Conservation (phyloP, 2,888 invertebrate genomes). For the Mayetiola destructor region DNA sequence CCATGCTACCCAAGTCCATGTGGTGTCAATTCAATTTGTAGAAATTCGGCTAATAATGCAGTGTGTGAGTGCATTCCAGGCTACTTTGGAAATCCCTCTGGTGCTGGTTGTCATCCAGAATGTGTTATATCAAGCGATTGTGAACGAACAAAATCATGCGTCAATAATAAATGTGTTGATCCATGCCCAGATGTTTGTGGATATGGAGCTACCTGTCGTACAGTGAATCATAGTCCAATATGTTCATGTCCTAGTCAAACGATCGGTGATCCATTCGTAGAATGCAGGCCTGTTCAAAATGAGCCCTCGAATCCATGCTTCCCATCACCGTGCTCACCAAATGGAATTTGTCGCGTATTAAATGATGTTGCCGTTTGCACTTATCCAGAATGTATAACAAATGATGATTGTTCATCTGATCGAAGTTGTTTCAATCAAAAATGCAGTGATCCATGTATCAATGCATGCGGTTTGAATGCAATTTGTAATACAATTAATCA, state of each 20-base stretch:
- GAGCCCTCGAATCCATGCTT: constrained; percentile 54
- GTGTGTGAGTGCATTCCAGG: constrained; percentile 63
- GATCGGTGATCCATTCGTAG: constrained; percentile 68
- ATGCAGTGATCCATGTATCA: constrained; percentile 70
- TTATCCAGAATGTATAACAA: constrained; percentile 77
- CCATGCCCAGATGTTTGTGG: constrained; percentile 73
- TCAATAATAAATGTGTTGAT: constrained; percentile 62
- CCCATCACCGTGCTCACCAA: constrained; percentile 69
- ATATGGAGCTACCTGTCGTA: constrained; percentile 57
- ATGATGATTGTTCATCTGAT: constrained; percentile 73
- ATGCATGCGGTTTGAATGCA: constrained; percentile 71
- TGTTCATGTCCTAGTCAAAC: constrained; percentile 60
- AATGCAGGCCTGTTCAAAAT: constrained; percentile 39
- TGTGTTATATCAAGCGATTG: constrained; percentile 73
- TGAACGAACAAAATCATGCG: constrained; percentile 55
- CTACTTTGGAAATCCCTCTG: constrained; percentile 51
- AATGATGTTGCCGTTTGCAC: constrained; percentile 57
- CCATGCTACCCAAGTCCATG: constrained; percentile 62
- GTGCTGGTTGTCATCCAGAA: constrained; percentile 63
- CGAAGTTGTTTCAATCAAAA: constrained; percentile 68
- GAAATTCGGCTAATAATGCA: constrained; percentile 37
- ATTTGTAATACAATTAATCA: constrained; percentile 67
- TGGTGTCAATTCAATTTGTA: constrained; percentile 62
- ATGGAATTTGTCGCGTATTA: constrained; percentile 62
- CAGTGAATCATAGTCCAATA: constrained; percentile 72